Conservation (phyloP, 2,888 invertebrate genomes). For the Theodoxus fluviatilis region DNA sequence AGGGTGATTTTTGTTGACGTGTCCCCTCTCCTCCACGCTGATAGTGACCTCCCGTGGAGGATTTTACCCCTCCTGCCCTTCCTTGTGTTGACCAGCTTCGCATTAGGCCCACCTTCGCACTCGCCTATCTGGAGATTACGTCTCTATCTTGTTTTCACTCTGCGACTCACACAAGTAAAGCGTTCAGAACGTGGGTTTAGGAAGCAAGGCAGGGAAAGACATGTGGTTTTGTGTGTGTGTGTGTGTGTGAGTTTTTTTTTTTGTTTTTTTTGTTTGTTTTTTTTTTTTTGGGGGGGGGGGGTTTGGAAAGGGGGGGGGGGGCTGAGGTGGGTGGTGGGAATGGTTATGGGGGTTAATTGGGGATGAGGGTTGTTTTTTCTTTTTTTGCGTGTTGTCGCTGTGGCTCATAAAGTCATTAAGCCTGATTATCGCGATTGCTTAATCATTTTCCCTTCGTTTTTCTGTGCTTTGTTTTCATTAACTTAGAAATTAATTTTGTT, state of each 20-base stretch:
- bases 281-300: too few relatives aligned
- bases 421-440: not conserved
- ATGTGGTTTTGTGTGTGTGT: not conserved
- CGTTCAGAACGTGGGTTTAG: too few relatives aligned
- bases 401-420: too few relatives aligned
- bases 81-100: too few relatives aligned
- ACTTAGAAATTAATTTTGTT: not conserved
- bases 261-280: not conserved
- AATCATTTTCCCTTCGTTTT: not conserved
- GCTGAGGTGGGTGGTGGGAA: not conserved
- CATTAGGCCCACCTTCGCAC: too few relatives aligned
- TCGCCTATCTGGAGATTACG: too few relatives aligned
- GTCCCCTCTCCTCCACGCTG: not conserved
- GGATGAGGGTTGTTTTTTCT: not conserved
- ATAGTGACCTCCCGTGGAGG: too few relatives aligned
- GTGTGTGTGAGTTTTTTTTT: not conserved
- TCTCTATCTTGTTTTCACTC: too few relatives aligned
- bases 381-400: too few relatives aligned
- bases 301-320: not conserved
- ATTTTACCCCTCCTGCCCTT: too few relatives aligned
- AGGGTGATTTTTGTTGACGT: not conserved
- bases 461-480: not conserved
- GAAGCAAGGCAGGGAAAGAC: too few relatives aligned
- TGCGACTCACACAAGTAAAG: too few relatives aligned
- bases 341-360: not conserved